Evolutionary conservation across 2,797 vertebrate species (phyloP).

Genomic region (Atherinosoma microstoma): DNA sequence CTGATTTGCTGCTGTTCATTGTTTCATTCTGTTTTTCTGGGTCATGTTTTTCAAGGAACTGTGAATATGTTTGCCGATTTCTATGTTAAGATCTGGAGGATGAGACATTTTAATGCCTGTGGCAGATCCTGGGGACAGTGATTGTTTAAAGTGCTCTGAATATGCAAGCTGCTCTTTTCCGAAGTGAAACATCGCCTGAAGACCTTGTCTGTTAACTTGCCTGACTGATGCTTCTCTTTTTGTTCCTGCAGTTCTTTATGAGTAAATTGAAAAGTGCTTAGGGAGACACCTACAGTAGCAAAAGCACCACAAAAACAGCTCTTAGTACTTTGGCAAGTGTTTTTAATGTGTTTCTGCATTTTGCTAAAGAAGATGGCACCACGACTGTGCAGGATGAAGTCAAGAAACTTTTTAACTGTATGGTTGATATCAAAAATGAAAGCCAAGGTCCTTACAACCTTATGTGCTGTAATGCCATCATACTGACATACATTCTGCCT

Average conservation of each 20-base stretch:
- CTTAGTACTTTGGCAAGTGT: background rate
- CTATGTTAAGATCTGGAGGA: conserved; percentile 19
- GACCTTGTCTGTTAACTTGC: conserved; percentile 35
- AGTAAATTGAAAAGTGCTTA: conserved; percentile 6
- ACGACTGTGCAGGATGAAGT: background rate
- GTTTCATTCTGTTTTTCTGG: conserved; percentile 14
- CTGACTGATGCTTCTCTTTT: conserved; percentile 24
- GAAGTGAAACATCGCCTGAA: conserved; percentile 52
- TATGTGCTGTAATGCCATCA: background rate
- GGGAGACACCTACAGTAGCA: background rate
- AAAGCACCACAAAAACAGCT: background rate
- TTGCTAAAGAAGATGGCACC: background rate
- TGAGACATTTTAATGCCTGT: conserved; percentile 41
- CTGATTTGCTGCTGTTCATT: conserved; percentile 6
- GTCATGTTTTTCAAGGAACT: conserved; percentile 25
- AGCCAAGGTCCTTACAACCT: background rate
- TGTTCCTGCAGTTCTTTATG: conserved; percentile 6
- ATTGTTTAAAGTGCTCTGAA: conserved; percentile 59
- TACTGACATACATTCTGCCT: background rate
- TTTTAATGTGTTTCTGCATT: background rate
- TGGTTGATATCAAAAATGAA: background rate
- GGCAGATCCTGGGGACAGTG: conserved; percentile 57
- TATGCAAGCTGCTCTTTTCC: conserved; percentile 52
- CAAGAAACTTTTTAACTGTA: background rate
- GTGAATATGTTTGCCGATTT: conserved; percentile 53